Conservation (phyloP, 2,888 invertebrate species). For the Trachelus stipa region DNA sequence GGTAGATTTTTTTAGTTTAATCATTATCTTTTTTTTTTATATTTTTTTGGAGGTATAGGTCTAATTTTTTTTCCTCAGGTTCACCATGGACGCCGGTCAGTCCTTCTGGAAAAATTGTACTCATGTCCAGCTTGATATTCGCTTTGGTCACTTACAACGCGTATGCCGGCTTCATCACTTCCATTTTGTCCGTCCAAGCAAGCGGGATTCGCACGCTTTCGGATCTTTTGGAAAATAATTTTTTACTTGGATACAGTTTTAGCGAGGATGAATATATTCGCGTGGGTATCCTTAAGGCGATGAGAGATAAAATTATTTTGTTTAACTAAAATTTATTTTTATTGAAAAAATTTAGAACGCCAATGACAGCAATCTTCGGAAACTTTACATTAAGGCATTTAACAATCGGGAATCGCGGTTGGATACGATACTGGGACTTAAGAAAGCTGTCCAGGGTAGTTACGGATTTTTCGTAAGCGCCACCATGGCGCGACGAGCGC, state of each 20-base stretch:
- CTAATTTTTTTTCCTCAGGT: constrained; percentile 60
- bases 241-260: constrained; percentile 74
- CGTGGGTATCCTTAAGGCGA: constrained; percentile 60
- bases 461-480: constrained; percentile 76
- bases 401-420: constrained; percentile 56
- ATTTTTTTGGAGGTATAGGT: not conserved
- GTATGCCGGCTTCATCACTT: constrained; percentile 77
- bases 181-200: constrained; percentile 74
- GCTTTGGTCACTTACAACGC: constrained; percentile 75
- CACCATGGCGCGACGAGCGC: constrained; percentile 70
- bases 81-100: constrained; percentile 72
- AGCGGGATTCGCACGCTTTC: constrained; percentile 70
- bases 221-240: constrained; percentile 72
- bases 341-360: constrained; percentile 63
- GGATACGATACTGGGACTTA: constrained; percentile 66
- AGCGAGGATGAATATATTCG: constrained; percentile 75
- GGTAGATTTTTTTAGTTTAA: constrained; percentile 60
- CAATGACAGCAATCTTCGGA: constrained; percentile 70
- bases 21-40: constrained; percentile 3
- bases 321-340: not conserved
- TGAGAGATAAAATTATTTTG: not conserved
- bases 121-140: constrained; percentile 72
- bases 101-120: constrained; percentile 71
- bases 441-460: constrained; percentile 69
- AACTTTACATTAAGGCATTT: constrained; percentile 67